phyloP scores from a whole-genome alignment of 2,797 vertebrate species.

The Phrynocephalus vlangalii region DNA sequence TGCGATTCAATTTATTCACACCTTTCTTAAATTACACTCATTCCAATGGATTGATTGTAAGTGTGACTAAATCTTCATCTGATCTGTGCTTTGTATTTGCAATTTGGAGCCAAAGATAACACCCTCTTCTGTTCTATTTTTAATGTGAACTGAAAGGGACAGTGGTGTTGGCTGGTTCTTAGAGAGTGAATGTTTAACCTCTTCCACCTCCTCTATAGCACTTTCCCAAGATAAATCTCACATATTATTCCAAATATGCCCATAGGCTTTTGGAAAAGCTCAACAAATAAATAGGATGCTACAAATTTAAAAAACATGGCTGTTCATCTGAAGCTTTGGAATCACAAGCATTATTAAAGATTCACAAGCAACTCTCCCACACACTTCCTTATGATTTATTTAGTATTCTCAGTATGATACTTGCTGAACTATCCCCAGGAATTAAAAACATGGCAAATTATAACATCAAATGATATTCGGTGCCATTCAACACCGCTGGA shows the following conservation, averaged over 20 bases:
- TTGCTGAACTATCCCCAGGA: neutral
- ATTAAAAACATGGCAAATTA: constrained; percentile 21
- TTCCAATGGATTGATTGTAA: too few relatives aligned
- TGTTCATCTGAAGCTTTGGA: neutral
- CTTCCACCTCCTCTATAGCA: too few relatives aligned
- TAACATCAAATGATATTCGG: constrained; percentile 12
- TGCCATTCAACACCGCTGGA: constrained; percentile 3
- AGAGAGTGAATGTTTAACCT: neutral
- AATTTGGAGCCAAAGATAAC: too few relatives aligned
- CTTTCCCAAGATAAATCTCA: neutral
- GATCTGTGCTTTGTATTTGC: too few relatives aligned
- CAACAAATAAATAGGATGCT: neutral
- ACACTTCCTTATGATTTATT: constrained; percentile 9
- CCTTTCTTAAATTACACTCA: too few relatives aligned
- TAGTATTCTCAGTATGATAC: neutral
- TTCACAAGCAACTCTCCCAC: constrained; percentile 4
- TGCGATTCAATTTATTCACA: too few relatives aligned
- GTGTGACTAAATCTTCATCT: too few relatives aligned
- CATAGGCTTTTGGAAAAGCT: neutral
- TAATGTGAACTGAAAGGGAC: neutral
- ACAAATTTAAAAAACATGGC: neutral
- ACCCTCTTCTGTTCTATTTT: too few relatives aligned
- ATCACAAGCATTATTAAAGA: constrained; percentile 9
- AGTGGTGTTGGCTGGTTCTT: neutral
- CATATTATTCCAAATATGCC: neutral